Conservation (phyloP, 2,888 invertebrate genomes). For the Metalampra italica region DNA sequence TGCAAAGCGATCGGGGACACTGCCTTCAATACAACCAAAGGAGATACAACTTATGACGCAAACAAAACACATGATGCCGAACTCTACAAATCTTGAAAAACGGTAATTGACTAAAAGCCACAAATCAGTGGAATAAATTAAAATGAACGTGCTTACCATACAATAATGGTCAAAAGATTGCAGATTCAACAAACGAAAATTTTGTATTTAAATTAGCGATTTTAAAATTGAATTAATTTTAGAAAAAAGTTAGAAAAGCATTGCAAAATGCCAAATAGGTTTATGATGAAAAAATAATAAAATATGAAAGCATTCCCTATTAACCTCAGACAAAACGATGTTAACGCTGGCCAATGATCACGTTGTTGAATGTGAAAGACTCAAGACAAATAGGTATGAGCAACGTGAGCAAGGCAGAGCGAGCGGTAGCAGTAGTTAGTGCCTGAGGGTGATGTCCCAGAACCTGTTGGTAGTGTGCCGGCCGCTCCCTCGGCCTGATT, state of each 20-base stretch:
- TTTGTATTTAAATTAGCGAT: constrained; percentile 17
- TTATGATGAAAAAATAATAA: constrained; percentile 37
- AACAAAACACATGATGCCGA: constrained; percentile 58
- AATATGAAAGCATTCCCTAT: constrained; percentile 57
- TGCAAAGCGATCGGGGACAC: constrained; percentile 79
- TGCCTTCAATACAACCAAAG: constrained; percentile 77
- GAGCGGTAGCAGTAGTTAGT: constrained; percentile 41
- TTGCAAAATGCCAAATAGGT: constrained; percentile 42
- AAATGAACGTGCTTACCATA: constrained; percentile 57
- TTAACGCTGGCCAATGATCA: constrained; percentile 45
- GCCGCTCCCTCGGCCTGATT: constrained; percentile 77
- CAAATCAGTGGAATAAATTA: constrained; percentile 40
- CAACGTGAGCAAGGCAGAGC: constrained; percentile 12
- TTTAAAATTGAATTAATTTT: constrained; percentile 42
- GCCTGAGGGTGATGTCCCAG: constrained; percentile 61
- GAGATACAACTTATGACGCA: constrained; percentile 58
- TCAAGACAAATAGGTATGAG: neutral
- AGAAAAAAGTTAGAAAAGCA: constrained; percentile 26
- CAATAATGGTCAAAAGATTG: constrained; percentile 36
- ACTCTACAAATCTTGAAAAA: constrained; percentile 49
- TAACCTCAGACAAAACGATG: constrained; percentile 36
- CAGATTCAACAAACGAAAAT: constrained; percentile 24
- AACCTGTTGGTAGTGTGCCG: constrained; percentile 69
- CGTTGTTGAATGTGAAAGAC: constrained; percentile 3
- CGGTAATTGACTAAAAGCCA: constrained; percentile 50